A percentile compares a stretch with the other conserved stretches of the same genome.
phyloP scores from a whole-genome alignment of 1,140 invertebrate genomes.

The Euschistus heros region DNA sequence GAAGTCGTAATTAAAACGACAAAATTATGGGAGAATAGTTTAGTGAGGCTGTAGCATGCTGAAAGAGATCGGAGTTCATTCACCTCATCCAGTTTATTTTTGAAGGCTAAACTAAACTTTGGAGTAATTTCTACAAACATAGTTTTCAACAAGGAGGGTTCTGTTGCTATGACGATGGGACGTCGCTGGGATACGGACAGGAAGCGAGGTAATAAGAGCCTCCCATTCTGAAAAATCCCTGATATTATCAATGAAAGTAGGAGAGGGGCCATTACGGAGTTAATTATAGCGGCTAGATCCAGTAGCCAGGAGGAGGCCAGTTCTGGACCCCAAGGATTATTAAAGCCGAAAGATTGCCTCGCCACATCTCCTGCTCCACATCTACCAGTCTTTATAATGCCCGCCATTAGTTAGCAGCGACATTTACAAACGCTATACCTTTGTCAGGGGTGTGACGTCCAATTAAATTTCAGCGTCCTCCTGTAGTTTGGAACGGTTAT shows the following conservation, averaged over 20 bases:
- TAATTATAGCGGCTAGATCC: conserved; percentile 7
- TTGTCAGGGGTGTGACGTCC: neutral
- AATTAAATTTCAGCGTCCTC: neutral
- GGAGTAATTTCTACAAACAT: too few species aligned
- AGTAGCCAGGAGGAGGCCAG: conserved; percentile 11
- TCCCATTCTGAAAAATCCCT: conserved; percentile 14
- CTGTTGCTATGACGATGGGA: too few species aligned
- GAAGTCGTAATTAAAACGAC: too few species aligned
- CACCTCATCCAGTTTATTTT: too few species aligned
- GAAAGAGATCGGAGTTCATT: too few species aligned
- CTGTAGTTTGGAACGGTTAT: neutral
- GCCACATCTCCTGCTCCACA: neutral
- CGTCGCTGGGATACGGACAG: too few species aligned
- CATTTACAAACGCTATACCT: neutral
- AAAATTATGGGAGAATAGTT: too few species aligned
- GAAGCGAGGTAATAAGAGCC: too few species aligned
- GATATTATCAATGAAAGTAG: conserved; percentile 15
- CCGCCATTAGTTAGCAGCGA: neutral
- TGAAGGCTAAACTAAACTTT: too few species aligned
- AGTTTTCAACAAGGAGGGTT: too few species aligned
- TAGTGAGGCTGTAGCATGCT: too few species aligned
- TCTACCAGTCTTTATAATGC: neutral
- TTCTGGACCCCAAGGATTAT: neutral
- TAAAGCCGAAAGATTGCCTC: neutral
- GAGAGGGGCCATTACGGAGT: conserved; percentile 1